Base-by-base conservation (phyloP, 2,113 vertebrate species). In the Lepisosteus osseus region DNA sequence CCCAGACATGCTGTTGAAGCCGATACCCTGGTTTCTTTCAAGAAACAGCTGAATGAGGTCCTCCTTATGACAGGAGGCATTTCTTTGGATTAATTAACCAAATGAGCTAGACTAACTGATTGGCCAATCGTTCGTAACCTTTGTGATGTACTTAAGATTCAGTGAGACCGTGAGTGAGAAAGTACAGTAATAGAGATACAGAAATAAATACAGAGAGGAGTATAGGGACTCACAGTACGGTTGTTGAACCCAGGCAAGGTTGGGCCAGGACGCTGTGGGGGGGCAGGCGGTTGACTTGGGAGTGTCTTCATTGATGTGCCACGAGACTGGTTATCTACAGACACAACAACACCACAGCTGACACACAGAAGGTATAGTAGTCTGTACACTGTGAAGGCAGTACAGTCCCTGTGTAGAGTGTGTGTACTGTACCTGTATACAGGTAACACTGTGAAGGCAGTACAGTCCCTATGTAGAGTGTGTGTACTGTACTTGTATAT, bases 251-350 rank as follows among this genome's bases (percentile, higher is more conserved):
- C 4, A 81, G 86, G 54, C 66, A 74, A 66, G 75, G 71, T 82
- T 80, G 74, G 75, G 0, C 75, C 68, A n/a, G 85, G 92, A 62
- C 93, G 76, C 72, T 92, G 91, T 0, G 94, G 92, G 0, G 93
- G 93, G 47, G 91, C 72, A 0, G 93, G 94, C n/a, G 93, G 92
- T 71, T 92, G 90, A 40, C 78, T 86, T 0, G 70, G 15, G 54
- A 63, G 56, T 70, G 88, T 88, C 13, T 77, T 78, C 54, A 51
- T 29, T 14, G 61, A 68, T 40, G 44, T 4, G n/a, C 17, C 56
- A 3, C 75, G 66, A 11, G 8, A 65, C 4, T 62, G 82, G 43
- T 72, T 81, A 76, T 73, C 62, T 64, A 5, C 4, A 12, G 17
- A 42, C 15, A 64, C 40, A 59, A 43, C 4, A 7, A 66, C 54